Base-by-base conservation (phyloP, 2,888 invertebrate genomes). In the Fragum fragum region DNA sequence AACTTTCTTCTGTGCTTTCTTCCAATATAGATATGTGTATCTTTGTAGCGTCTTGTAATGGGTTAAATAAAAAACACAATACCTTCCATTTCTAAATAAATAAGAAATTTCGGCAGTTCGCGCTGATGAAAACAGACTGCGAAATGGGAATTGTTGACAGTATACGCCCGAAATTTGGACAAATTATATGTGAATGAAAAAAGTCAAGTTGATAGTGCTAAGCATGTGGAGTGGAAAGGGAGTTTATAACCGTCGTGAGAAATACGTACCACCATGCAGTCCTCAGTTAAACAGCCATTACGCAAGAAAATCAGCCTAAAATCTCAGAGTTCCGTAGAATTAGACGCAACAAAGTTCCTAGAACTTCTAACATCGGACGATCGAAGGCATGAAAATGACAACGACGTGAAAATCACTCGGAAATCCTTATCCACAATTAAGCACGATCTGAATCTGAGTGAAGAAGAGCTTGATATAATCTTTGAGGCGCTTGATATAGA, bases 401-500 rank as follows among this genome's bases (percentile, higher is more conserved):
- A 68, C n/a, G 86, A 86, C 42, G 72, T 86, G 7, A 83, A 63
- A 73, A 79, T 86, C 6, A 90, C 90, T 0, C 81, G 83, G 32
- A 81, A 86, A 16, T 82, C 87, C 0, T 75, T 91, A 36, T 39
- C 78, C 9, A 87, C 85, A 28, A 79, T 90, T 1, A 86, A 88
- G 7, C 76, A 75, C 23, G 86, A 86, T 52, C 71, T 91, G 36
- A 88, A 88, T 73, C 81, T 91, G 11, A 85, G 89, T 9, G 77
- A 86, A 0, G 80, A 89, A 9, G 92, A 92, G 53, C 75, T 90
- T 36, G 90, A 91, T 32, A 88, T 90, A 23, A 88, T 91, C 28
- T 91, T 92, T 74, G 63, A 79, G 2, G 90, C 90, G 18, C 73
- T 92, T 23, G 92, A 92, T 70, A 88, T 85, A 52, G 89, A 91